These are phyloP conservation scores for Caranx melampygus DNA, from an alignment of 2,113 vertebrate species.

Conservation along the genomic window DNA sequence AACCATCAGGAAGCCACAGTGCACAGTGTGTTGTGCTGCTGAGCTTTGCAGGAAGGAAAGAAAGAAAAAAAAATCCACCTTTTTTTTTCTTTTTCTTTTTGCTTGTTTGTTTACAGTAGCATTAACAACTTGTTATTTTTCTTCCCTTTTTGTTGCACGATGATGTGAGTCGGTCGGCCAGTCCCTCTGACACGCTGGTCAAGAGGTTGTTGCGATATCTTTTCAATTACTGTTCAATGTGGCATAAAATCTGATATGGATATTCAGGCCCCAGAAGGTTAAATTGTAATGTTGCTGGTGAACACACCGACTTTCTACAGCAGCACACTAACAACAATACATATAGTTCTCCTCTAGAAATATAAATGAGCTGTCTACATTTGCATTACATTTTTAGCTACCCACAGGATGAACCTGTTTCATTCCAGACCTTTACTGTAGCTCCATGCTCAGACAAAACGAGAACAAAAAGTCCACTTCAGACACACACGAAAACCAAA, in stretches of 20 bases:
- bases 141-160: not conserved
- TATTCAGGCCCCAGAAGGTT: not conserved
- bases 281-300: not conserved
- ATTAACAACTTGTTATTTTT: not conserved
- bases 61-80: not conserved
- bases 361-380: not conserved
- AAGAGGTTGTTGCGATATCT: not conserved
- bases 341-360: not conserved
- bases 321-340: not conserved
- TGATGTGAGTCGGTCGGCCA: not conserved
- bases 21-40: not conserved
- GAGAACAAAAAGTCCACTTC: not conserved
- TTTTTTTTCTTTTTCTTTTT: not conserved
- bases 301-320: not conserved
- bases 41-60: not conserved
- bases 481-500: not conserved
- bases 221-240: not conserved
- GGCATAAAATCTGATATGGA: not conserved
- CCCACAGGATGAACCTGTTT: not conserved
- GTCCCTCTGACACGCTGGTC: too few species aligned
- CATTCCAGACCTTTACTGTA: not conserved
- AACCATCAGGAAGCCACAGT: not conserved
- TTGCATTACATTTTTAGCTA: not conserved
- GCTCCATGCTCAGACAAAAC: not conserved
- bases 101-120: not conserved